Evolutionary conservation across 2,797 vertebrate species (phyloP).

Genomic region (Neosalanx taihuensis): DNA sequence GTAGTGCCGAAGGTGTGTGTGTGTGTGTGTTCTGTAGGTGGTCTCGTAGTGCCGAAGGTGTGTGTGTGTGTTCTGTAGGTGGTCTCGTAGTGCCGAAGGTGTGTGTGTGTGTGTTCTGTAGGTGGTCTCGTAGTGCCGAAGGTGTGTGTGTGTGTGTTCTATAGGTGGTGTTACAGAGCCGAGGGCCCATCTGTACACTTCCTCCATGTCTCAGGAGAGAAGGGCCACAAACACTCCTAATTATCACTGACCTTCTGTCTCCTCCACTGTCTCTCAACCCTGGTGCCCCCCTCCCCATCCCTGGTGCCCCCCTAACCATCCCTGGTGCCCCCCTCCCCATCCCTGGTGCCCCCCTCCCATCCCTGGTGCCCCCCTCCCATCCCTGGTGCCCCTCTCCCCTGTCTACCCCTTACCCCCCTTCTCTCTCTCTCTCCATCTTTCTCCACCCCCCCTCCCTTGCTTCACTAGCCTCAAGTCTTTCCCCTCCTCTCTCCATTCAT

Average conservation of each 20-base stretch:
- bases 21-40: constrained; percentile 13
- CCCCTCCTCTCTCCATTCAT: too few species aligned
- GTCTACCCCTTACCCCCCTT: background rate
- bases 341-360: constrained; percentile 48
- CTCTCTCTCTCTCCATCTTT: background rate
- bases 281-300: constrained; percentile 50
- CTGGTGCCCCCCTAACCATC: constrained; percentile 38
- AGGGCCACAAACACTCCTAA: constrained; percentile 76
- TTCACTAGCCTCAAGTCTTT: background rate
- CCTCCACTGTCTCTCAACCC: constrained; percentile 52
- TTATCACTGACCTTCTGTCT: constrained; percentile 81
- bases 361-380: constrained; percentile 45
- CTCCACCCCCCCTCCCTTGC: background rate
- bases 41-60: too few species aligned
- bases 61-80: background rate
- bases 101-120: constrained; percentile 9
- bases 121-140: too few species aligned
- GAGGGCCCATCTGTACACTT: constrained; percentile 67
- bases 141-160: constrained; percentile 9
- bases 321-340: constrained; percentile 40
- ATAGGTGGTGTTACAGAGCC: constrained; percentile 52
- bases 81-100: constrained; percentile 14
- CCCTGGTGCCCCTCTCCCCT: constrained; percentile 15
- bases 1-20: constrained; percentile 24
- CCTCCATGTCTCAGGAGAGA: constrained; percentile 45